phyloP scores from a whole-genome alignment of 2,113 vertebrate species.

The Varanus salvator region DNA sequence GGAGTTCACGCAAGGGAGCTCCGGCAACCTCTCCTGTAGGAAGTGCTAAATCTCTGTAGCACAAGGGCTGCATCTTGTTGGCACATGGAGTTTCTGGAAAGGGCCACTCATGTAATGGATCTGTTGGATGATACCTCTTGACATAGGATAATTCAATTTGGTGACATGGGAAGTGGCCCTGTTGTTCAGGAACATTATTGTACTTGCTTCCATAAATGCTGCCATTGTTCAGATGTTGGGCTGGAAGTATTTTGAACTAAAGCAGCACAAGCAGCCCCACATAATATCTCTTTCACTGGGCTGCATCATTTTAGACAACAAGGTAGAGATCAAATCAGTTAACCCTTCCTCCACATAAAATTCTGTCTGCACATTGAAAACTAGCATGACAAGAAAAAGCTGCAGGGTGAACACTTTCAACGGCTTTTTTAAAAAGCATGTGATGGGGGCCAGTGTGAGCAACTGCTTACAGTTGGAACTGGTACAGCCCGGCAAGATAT shows the following conservation, averaged over 20 bases:
- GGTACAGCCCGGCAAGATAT: neutral
- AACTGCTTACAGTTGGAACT: neutral
- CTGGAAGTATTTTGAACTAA: neutral
- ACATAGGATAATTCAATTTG: neutral
- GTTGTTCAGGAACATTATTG: neutral
- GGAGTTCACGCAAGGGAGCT: too few relatives aligned
- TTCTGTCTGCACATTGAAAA: neutral
- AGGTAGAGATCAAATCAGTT: neutral
- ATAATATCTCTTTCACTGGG: neutral
- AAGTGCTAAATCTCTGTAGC: too few relatives aligned
- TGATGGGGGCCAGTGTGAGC: neutral
- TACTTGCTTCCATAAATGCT: neutral
- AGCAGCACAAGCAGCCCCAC: neutral
- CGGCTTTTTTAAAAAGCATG: neutral
- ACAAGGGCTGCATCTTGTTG: too few relatives aligned
- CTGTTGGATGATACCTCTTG: too few relatives aligned
- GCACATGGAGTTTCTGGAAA: too few relatives aligned
- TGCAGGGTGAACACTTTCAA: neutral
- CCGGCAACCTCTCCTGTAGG: too few relatives aligned
- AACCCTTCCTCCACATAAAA: neutral
- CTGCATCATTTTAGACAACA: neutral
- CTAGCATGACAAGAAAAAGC: neutral
- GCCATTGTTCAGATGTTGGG: neutral
- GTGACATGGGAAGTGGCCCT: too few relatives aligned
- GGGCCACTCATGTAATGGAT: too few relatives aligned